A percentile compares a stretch with the other conserved stretches of the same genome.
These are phyloP conservation scores for Teinopalpus imperialis DNA, from an alignment of 2,888 invertebrate species.

Conservation along the genomic window DNA sequence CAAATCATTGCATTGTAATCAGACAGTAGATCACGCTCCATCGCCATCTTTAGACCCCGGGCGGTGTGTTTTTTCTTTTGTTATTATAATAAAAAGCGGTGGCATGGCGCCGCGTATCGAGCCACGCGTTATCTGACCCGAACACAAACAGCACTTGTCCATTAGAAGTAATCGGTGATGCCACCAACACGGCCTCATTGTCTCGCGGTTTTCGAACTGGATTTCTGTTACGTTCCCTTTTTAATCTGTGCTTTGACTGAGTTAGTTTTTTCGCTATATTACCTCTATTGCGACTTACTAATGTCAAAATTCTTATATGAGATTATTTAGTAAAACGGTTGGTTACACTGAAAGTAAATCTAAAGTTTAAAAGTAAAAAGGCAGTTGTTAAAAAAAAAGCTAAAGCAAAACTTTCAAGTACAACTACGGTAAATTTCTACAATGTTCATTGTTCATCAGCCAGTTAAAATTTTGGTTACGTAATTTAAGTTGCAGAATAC, in stretches of 20 bases:
- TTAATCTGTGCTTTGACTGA: constrained; percentile 3
- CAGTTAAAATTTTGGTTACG: no score
- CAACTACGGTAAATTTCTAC: no score
- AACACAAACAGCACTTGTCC: constrained; percentile 81
- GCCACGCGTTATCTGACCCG: constrained; percentile 64
- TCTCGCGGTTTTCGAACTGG: constrained; percentile 53
- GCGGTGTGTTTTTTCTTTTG: constrained; percentile 38
- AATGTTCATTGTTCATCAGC: no score
- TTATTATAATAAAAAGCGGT: constrained; percentile 61
- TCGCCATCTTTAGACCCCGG: constrained; percentile 16
- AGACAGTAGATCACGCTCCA: constrained; percentile 26
- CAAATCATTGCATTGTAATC: constrained; percentile 14
- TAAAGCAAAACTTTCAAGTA: no score
- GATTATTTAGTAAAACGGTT: no score
- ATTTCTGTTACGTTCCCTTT: constrained; percentile 5
- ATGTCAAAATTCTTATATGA: no score
- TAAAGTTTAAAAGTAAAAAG: no score
- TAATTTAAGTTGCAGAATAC: no score
- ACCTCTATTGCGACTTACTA: no score
- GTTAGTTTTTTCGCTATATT: no score
- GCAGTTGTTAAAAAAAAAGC: no score
- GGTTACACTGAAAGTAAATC: no score
- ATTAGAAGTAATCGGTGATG: constrained; percentile 82
- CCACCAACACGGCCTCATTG: constrained; percentile 76
- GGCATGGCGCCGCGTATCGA: constrained; percentile 80